phyloP scores from a whole-genome alignment of 1,140 invertebrate genomes.

The Aphelenchoides fujianensis region DNA sequence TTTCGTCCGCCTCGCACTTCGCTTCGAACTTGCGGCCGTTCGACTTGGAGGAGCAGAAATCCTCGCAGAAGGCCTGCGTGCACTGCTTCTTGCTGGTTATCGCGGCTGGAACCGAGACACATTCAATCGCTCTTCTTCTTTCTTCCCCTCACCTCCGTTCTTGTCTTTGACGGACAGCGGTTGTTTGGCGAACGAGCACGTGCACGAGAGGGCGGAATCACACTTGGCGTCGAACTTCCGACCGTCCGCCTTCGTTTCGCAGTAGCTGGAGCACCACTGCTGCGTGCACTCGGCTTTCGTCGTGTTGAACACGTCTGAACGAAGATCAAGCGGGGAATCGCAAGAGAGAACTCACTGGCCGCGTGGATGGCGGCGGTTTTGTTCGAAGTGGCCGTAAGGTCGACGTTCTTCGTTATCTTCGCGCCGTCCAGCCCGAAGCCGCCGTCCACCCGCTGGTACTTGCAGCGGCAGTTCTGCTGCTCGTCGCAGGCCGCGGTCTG shows the following conservation, averaged over 20 bases:
- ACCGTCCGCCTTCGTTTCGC: conserved; percentile 4
- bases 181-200: not conserved
- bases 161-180: not conserved
- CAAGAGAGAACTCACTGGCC: not conserved
- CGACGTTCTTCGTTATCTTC: not conserved
- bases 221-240: not conserved
- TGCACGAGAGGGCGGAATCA: not conserved
- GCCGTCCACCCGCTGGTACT: not conserved
- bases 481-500: not conserved
- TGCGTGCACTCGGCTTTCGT: conserved; percentile 17
- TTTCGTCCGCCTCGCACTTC: not conserved
- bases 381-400: conserved; percentile 7
- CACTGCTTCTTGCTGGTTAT: conserved; percentile 1
- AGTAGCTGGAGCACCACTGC: conserved; percentile 2
- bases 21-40: conserved; percentile 11
- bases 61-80: not conserved
- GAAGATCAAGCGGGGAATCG: too few relatives aligned
- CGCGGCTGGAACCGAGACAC: not conserved
- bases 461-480: conserved; percentile 9
- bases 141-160: not conserved
- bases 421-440: not conserved
- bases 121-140: not conserved
- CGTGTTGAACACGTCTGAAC: not conserved
- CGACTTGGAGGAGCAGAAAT: conserved; percentile 8
- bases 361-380: conserved; percentile 7